These are phyloP conservation scores for Myotis brandtii DNA, from an alignment of 2,113 vertebrate genomes.

Conservation along the genomic window DNA sequence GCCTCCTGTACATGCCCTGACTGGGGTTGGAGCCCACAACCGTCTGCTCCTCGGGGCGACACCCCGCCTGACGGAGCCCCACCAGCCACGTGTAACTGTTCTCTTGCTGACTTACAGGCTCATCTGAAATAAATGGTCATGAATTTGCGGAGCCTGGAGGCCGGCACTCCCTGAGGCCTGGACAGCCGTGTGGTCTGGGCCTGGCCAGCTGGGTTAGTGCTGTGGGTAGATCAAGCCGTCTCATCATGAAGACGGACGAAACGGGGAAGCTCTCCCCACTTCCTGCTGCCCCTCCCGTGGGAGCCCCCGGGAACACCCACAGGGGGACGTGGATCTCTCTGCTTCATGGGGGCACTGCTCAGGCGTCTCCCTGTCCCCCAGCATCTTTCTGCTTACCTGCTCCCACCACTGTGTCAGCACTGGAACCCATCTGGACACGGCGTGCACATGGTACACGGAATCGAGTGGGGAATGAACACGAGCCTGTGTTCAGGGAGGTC, in stretches of 20 bases:
- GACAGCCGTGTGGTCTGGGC: no score
- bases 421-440: accelerated
- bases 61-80: no score
- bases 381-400: accelerated
- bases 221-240: accelerated
- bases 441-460: accelerated
- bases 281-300: accelerated
- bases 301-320: not conserved
- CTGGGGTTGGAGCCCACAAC: no score
- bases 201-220: accelerated
- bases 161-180: no score
- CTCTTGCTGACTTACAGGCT: no score
- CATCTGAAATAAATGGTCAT: no score
- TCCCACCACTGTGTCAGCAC: accelerated
- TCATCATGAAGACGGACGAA: accelerated
- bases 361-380: accelerated
- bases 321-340: no score
- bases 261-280: accelerated
- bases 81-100: no score
- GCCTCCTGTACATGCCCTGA: no score
- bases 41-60: no score
- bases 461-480: accelerated
- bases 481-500: not conserved
- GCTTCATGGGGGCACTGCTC: not conserved
- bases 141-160: no score